phyloP scores from a whole-genome alignment of 2,113 vertebrate genomes.

The Herpailurus yagouaroundi region DNA sequence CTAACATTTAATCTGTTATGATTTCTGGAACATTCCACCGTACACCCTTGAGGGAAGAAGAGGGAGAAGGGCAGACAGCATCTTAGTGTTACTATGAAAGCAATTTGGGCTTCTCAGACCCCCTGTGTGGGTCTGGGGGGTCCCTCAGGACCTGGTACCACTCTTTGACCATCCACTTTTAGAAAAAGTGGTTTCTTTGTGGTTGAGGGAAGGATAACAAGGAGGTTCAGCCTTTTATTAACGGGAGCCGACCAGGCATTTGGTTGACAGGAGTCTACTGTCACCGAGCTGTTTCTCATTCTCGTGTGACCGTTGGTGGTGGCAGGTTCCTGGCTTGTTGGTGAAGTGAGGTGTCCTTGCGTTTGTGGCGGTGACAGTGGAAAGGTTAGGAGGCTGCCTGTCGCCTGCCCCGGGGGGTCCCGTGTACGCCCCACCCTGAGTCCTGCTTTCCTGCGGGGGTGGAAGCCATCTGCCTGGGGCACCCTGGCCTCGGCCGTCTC shows the following conservation, averaged over 20 bases:
- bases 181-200: background rate
- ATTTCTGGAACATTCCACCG: background rate
- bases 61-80: background rate
- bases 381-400: background rate
- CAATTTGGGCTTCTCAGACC: background rate
- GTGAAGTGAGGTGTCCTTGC: rapidly evolving
- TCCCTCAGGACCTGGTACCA: background rate
- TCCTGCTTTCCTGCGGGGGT: background rate
- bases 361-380: background rate
- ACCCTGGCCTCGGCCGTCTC: background rate
- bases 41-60: no score
- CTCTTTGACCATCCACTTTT: background rate
- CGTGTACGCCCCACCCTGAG: background rate
- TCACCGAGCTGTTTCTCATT: background rate
- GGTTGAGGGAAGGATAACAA: background rate
- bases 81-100: background rate
- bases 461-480: background rate
- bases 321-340: no score
- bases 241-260: background rate
- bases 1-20: background rate
- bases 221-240: background rate
- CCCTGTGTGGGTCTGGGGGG: no score
- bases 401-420: no score
- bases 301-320: background rate
- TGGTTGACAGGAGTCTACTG: no score